Conservation (phyloP, 2,888 invertebrate species). For the Nasonovia ribisnigri region DNA sequence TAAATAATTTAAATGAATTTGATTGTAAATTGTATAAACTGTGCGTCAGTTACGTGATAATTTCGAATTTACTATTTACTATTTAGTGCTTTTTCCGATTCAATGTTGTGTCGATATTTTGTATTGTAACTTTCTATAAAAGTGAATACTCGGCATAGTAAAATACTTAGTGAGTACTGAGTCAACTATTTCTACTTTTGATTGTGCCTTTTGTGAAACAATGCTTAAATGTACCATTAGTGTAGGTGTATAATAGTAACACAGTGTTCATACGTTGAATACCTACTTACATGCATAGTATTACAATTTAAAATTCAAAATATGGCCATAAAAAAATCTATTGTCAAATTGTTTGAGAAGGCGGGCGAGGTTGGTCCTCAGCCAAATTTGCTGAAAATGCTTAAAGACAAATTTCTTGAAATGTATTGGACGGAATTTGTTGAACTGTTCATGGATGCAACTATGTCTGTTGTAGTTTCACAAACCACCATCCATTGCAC, state of each 20-base stretch:
- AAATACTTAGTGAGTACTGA: background rate
- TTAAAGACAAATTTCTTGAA: background rate
- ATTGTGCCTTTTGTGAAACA: background rate
- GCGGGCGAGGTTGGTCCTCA: background rate
- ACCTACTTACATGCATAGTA: background rate
- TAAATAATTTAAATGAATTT: too few species aligned
- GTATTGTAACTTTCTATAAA: background rate
- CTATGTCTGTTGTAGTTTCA: slow-evolving; percentile 8
- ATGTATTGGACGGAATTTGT: background rate
- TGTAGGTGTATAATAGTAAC: background rate
- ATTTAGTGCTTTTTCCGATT: too few species aligned
- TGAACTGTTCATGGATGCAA: background rate
- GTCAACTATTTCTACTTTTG: background rate
- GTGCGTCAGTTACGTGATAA: too few species aligned
- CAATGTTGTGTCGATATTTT: background rate
- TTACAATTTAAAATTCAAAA: background rate
- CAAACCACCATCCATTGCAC: background rate
- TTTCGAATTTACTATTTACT: too few species aligned
- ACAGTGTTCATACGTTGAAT: background rate
- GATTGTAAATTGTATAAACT: too few species aligned
- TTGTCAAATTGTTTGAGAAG: slow-evolving; percentile 54
- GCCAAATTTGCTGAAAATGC: slow-evolving; percentile 11
- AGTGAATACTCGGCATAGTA: background rate
- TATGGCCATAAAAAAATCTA: background rate
- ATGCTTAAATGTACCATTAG: background rate